Evolutionary conservation across 2,113 vertebrate genomes (phyloP), one percentile per base, ranked within the genome.

Genomic region (Turdus rufiventris): DNA sequence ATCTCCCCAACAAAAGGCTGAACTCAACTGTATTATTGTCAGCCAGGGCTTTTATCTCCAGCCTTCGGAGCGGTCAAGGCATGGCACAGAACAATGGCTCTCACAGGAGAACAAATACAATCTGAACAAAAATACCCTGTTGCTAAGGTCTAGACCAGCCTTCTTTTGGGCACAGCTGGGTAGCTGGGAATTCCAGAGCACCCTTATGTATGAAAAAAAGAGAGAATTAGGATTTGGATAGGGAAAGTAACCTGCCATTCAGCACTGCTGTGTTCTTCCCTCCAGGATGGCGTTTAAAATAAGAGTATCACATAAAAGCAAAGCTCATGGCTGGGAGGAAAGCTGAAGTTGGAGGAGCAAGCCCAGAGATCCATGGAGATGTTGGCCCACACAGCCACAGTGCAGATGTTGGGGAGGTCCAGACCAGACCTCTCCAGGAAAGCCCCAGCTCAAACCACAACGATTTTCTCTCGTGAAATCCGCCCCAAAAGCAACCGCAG

Each of bases 1-100:
- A 94, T 86, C 85, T 79, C 60, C 53, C 45, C 89, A 93, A 65
- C 89, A 97, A 91, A 93, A 92, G 83, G 77, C 86, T 89, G 80
- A 81, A 80, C 84, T 79, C 78, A 68, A 85, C 42, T 21, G 34
- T 18, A 60, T 57, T 76, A 68, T 92, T 88, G 94, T 85, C 93
- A 89, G 93, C 8, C 10, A 45, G 74, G 79, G 86, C 70, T 91
- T 94, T 88, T 86, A 89, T 65, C 90, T 75, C 18, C 87, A 73
- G 89, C 82, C 93, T 89, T 85, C 21, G 8, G n/a, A 58, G 33
- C 4, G 5, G 90, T 65, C 68, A 66, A 80, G 95, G 95, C 88
- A 92, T 7, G 53, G 79, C 17, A 57, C 78, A 84, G 87, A 93
- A 95, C 79, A 95, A 92, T 78, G 91, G 70, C 86, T 61, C 85